Percentiles rank a stretch among this genome's conserved stretches.
phyloP scores from a whole-genome alignment of 2,888 invertebrate species.

The Dastarcus helophoroides region DNA sequence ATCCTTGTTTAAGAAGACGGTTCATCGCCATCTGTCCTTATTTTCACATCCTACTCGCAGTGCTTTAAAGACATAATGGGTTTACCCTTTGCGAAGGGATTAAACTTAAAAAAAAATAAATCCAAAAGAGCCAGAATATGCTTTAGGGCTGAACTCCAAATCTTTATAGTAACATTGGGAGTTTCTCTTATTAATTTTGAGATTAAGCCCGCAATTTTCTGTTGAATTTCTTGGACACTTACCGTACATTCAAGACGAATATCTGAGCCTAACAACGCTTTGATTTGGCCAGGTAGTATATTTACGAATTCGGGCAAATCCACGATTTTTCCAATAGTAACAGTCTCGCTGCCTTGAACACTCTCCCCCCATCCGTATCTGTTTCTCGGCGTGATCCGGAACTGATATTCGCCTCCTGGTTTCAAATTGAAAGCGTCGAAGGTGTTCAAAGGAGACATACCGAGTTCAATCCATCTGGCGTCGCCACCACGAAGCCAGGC shows the following conservation, averaged over 20 bases:
- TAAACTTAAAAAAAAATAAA: too few species aligned
- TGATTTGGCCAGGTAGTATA: conserved; percentile 65
- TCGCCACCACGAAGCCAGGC: conserved; percentile 69
- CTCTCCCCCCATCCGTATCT: conserved; percentile 84
- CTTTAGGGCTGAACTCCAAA: too few species aligned
- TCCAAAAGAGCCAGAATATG: too few species aligned
- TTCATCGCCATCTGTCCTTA: too few species aligned
- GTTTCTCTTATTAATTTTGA: too few species aligned
- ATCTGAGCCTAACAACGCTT: conserved; percentile 56
- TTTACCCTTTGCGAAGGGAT: too few species aligned
- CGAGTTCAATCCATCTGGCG: conserved; percentile 72
- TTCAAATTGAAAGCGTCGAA: conserved; percentile 77
- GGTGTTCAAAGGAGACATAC: conserved; percentile 65
- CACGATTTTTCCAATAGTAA: conserved; percentile 53
- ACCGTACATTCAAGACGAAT: conserved; percentile 63
- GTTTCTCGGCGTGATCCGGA: conserved; percentile 79
- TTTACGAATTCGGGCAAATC: conserved; percentile 67
- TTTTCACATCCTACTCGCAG: too few species aligned
- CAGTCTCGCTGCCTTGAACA: conserved; percentile 49
- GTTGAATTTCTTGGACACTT: too few species aligned
- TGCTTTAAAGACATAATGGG: too few species aligned
- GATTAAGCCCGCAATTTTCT: too few species aligned
- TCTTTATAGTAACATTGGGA: too few species aligned
- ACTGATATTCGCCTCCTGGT: conserved; percentile 70
- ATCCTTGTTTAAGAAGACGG: too few species aligned